Conservation (phyloP, 2,113 vertebrate species). For the Lepus europaeus region DNA sequence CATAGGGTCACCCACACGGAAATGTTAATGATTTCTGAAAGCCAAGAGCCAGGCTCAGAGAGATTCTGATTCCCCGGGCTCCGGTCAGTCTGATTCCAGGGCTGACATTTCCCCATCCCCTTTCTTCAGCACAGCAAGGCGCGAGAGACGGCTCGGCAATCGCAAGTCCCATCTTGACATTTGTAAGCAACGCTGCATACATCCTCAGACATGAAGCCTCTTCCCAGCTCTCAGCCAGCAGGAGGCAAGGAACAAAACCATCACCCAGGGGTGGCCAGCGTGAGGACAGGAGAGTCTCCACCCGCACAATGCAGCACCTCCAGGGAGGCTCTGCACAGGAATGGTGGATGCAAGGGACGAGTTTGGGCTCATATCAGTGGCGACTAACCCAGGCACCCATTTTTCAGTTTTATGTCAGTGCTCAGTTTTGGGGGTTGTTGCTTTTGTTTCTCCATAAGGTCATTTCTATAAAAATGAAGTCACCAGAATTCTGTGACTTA, state of each 20-base stretch:
- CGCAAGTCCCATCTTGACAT: constrained; percentile 78
- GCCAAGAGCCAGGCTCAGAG: constrained; percentile 70
- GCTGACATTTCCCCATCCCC: constrained; percentile 79
- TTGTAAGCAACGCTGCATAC: constrained; percentile 64
- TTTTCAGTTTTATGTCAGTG: constrained; percentile 22
- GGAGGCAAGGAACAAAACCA: constrained; percentile 80
- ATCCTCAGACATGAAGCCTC: constrained; percentile 78
- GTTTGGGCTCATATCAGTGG: constrained; percentile 9
- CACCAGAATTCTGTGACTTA: neutral
- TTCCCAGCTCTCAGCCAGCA: constrained; percentile 69
- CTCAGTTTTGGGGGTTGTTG: neutral
- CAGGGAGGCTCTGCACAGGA: neutral
- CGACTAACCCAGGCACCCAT: neutral
- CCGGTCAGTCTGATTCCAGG: constrained; percentile 79
- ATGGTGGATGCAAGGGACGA: neutral
- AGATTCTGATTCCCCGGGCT: constrained; percentile 62
- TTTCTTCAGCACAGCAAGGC: constrained; percentile 74
- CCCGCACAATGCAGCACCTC: neutral
- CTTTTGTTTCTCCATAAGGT: neutral
- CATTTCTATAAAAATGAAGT: neutral
- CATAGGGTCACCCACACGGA: constrained; percentile 67
- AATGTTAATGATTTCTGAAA: constrained; percentile 83
- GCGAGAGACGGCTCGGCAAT: constrained; percentile 68
- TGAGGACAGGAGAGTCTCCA: constrained; percentile 61
- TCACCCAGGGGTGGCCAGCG: constrained; percentile 59